Base-by-base conservation (phyloP, 37 sponge, comb jelly and placozoan species). In the Oscarella lobularis region DNA sequence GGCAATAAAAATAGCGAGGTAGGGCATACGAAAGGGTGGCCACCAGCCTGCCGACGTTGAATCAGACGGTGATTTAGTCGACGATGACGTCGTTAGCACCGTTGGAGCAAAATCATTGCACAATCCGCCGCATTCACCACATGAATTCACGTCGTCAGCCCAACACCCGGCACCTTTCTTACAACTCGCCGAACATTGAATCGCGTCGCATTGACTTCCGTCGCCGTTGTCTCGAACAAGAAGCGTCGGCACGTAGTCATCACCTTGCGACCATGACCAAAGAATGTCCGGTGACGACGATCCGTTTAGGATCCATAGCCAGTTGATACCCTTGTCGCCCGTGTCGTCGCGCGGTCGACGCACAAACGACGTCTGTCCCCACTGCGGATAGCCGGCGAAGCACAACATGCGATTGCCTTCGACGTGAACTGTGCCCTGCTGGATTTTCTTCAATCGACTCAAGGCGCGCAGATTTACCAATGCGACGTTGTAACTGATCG, bases 391-490 rank as follows among this genome's bases (percentile, higher is more conserved):
- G 1, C 89, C 89, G 5, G 85, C 78, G 79, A 80, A 88, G 83
- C 89, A 88, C 39, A 88, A 80, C 20, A 0, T n/a, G 1, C 73
- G 81, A 83, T 88, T 88, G 3, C 85, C 86, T 36, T 88, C 89
- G 33, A 88, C 85, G 38, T 79, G 83, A 1, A 88, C 89, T 1
- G 83, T 76, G 60, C 60, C 60, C 20, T 48, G 9, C 14, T 9
- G 14, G 9, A 48, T 48, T 48, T 20, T 48, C 20, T 9, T 48
- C 14, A 48, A 20, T 27, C 60, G 9, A 9, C 20, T 9, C 9
- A 48, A 48, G 14, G 14, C 60, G 20, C 20, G 14, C 60, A 48
- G 20, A 48, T 9, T 48, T 48, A 20, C 14, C 9, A 48, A 20
- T 27, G 20, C 20, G 60, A 48, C 9, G 20, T 48, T 48, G 20